Conservation (phyloP, 2,888 invertebrate genomes). For the Nebria salina region DNA sequence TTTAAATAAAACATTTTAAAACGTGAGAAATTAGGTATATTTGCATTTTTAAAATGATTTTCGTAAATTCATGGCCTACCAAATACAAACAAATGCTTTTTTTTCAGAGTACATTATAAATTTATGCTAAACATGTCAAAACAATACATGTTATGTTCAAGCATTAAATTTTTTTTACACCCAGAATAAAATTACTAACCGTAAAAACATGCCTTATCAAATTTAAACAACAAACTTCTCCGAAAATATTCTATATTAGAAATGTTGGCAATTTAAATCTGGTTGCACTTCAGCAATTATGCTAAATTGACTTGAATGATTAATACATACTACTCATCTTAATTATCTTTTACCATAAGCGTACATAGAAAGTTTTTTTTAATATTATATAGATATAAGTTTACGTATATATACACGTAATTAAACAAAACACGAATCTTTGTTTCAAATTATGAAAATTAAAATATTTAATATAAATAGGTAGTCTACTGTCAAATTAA, state of each 20-base stretch:
- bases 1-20: background rate
- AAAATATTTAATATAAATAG: no score
- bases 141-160: background rate
- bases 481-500: no score
- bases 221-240: slow-evolving; percentile 27
- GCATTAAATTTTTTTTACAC: background rate
- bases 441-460: no score
- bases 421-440: no score
- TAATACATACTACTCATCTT: slow-evolving; percentile 34
- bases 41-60: background rate
- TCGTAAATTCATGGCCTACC: background rate
- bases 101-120: background rate
- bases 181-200: background rate
- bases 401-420: background rate
- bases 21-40: background rate
- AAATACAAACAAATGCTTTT: background rate
- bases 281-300: slow-evolving; percentile 25
- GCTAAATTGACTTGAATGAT: slow-evolving; percentile 36
- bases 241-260: slow-evolving; percentile 31
- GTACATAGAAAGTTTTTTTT: background rate
- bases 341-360: slow-evolving; percentile 21
- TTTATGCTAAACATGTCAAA: background rate
- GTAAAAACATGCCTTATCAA: slow-evolving; percentile 32
- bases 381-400: background rate
- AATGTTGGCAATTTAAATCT: slow-evolving; percentile 42